Evolutionary conservation across 2,797 vertebrate genomes (phyloP).

Genomic region (Acipenser transmontanus): DNA sequence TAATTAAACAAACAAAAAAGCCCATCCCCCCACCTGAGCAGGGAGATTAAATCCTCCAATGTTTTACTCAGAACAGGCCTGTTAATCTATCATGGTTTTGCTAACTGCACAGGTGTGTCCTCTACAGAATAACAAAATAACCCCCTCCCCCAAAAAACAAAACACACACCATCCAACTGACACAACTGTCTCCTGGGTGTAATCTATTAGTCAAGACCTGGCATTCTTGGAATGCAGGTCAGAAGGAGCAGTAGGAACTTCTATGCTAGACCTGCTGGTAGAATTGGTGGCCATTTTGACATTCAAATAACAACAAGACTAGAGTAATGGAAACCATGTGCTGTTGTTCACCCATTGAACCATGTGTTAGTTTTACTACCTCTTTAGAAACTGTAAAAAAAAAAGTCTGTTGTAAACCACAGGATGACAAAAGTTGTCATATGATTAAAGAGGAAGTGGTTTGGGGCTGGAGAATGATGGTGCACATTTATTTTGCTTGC

Average conservation of each 20-base stretch:
- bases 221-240: constrained; percentile 1
- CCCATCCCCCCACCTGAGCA: background rate
- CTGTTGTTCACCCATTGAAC: constrained; percentile 14
- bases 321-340: constrained; percentile 44
- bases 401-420: constrained; percentile 43
- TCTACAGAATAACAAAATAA: background rate
- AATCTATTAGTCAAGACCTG: background rate
- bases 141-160: background rate
- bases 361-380: constrained; percentile 38
- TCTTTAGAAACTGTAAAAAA: constrained; percentile 32
- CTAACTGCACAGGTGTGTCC: background rate
- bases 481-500: constrained; percentile 28
- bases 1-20: background rate
- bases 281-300: background rate
- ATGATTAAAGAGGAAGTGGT: constrained; percentile 31
- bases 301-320: constrained; percentile 8
- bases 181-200: background rate
- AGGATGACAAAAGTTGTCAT: constrained; percentile 45
- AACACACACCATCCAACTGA: background rate
- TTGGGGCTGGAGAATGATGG: constrained; percentile 16
- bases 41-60: background rate
- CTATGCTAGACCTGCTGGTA: background rate
- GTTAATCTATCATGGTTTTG: background rate
- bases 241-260: background rate
- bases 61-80: constrained; percentile 2